Conservation (phyloP, 2,113 vertebrate species). For the Hippocampus zosterae region DNA sequence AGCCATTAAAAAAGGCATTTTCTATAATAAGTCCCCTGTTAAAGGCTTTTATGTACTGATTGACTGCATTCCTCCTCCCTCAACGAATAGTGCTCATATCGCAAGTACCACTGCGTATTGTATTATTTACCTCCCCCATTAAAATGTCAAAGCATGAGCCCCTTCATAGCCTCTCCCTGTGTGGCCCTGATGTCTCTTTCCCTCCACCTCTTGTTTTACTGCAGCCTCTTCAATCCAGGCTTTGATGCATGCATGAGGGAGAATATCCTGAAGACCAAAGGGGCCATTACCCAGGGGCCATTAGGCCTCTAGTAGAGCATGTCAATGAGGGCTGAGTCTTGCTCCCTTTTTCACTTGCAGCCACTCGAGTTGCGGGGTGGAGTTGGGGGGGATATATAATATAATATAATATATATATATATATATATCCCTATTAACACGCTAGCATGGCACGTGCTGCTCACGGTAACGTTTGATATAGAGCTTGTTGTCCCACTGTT, state of each 20-base stretch:
- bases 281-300: conserved; percentile 75
- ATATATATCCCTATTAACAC: conserved; percentile 14
- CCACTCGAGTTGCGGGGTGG: conserved; percentile 26
- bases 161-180: conserved; percentile 31
- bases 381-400: background rate
- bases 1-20: background rate
- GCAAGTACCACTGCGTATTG: background rate
- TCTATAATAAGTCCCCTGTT: background rate
- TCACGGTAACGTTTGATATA: conserved; percentile 17
- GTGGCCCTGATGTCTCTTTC: conserved; percentile 53
- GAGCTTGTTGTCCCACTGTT: conserved; percentile 25
- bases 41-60: no score
- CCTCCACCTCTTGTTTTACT: conserved; percentile 37
- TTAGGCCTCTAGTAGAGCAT: conserved; percentile 77
- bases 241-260: conserved; percentile 71
- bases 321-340: conserved; percentile 64
- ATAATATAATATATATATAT: no score
- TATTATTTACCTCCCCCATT: background rate
- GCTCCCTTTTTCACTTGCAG: conserved; percentile 60
- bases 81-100: background rate
- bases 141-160: background rate
- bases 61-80: no score
- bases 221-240: conserved; percentile 62
- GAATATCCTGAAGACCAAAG: conserved; percentile 74
- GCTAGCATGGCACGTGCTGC: background rate